Evolutionary conservation across 2,797 vertebrate genomes (phyloP), one percentile per base, ranked within the genome.

Genomic region (Xenentodon cancila): DNA sequence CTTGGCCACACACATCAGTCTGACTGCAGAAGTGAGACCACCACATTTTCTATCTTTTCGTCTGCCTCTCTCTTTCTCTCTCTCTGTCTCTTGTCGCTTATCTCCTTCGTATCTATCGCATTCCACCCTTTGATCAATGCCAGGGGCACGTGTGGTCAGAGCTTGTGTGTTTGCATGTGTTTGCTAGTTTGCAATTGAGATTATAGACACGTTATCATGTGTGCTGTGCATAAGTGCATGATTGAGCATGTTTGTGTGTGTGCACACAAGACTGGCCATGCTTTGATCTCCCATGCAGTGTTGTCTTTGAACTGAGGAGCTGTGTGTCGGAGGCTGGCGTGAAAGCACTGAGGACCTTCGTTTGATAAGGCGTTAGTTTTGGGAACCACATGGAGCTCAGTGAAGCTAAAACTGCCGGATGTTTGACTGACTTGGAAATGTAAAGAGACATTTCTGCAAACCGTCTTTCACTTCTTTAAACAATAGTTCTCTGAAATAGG

Each of bases 71-170:
- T 37, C 58, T 22, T 53, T 57, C 53, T 27, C 46, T 59, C 49
- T 64, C 40, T 43, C 59, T 53, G 25, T 62, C 34, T 34, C 20
- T 64, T n/a, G n/a, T n/a, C 34, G 53, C 25, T 57, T 64, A 56
- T 40, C 57, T 68, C 57, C 64, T 22, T 78, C 80, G 82, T 89
- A 85, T 92, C 91, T 79, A 88, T 92, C 88, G 83, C 91, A 88
- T 89, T 91, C 86, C 83, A 87, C 55, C 83, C 91, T 93, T 93
- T 93, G 89, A 93, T 91, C 92, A 89, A 80, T 75, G 77, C 79
- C 72, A 84, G 72, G 73, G 78, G 78, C 82, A 72, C 80, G 85
- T 84, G 84, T 82, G 80, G 77, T 84, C 56, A 58, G 72, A 80
- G 68, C 58, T 72, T 49, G 66, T 85, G 75, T 84, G 77, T 88